phyloP scores from a whole-genome alignment of 2,113 vertebrate species.

The Oxyruncus cristatus region DNA sequence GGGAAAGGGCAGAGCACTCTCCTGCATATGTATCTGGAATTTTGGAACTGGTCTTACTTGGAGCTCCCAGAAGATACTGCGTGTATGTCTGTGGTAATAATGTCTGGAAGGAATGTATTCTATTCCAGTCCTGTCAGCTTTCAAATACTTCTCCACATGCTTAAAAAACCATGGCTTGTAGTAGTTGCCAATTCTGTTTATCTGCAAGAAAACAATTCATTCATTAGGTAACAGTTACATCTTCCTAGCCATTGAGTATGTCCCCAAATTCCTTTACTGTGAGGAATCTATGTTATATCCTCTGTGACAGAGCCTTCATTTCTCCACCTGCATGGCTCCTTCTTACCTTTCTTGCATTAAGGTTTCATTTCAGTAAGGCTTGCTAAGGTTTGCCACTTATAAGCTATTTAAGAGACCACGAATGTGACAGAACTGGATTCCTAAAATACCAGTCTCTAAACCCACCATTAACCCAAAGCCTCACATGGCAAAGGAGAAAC shows the following conservation, averaged over 20 bases:
- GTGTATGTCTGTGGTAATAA: slow-evolving; percentile 96
- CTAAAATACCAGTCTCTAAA: not conserved
- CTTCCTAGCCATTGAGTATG: not conserved
- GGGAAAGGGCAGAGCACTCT: not conserved
- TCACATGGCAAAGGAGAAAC: not conserved
- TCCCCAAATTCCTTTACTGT: not conserved
- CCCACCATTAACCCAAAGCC: not conserved
- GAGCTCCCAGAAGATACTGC: slow-evolving; percentile 98
- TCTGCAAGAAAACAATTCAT: slow-evolving; percentile 63
- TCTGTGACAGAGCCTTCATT: not conserved
- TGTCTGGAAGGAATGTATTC: slow-evolving; percentile 95
- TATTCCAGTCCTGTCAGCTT: slow-evolving; percentile 68
- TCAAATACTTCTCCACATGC: slow-evolving; percentile 90
- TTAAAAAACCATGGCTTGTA: slow-evolving; percentile 98
- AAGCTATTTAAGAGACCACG: not conserved
- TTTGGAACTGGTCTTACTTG: slow-evolving; percentile 77
- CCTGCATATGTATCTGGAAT: not conserved
- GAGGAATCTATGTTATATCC: not conserved
- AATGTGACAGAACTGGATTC: not conserved
- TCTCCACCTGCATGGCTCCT: not conserved
- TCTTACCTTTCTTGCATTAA: not conserved
- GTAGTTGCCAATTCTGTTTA: slow-evolving; percentile 91
- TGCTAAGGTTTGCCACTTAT: not conserved
- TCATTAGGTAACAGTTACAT: not conserved
- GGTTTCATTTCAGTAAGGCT: not conserved